Evolutionary conservation across 2,113 vertebrate species (phyloP).

Genomic region (Aythya baeri): DNA sequence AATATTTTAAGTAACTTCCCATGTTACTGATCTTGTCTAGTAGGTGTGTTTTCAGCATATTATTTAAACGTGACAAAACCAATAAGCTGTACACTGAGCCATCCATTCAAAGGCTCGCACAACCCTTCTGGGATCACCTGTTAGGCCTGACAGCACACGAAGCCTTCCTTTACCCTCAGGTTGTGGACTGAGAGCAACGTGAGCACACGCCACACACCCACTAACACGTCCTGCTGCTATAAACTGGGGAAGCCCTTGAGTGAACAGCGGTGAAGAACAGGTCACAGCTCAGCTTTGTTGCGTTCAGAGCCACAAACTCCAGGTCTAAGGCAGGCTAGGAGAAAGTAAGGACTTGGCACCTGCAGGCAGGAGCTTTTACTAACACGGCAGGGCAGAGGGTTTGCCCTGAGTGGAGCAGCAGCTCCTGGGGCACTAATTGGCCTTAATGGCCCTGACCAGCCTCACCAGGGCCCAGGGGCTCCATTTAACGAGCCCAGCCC

Average conservation of each 20-base stretch:
- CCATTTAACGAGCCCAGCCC: not conserved
- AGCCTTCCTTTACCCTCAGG: not conserved
- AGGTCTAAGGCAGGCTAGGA: not conserved
- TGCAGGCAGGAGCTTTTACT: not conserved
- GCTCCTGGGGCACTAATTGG: not conserved
- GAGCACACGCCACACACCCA: not conserved
- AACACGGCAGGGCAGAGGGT: not conserved
- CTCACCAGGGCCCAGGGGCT: not conserved
- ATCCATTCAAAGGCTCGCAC: not conserved
- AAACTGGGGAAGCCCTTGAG: not conserved
- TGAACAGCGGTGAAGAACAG: not conserved
- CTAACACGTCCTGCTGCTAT: not conserved
- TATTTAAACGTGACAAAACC: not conserved
- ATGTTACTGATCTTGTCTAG: not conserved
- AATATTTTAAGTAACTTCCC: not conserved
- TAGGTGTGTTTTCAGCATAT: not conserved
- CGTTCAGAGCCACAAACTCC: not conserved
- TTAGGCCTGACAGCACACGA: not conserved
- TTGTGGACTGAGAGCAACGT: not conserved
- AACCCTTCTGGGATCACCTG: not conserved
- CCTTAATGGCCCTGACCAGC: not conserved
- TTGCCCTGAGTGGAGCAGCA: not conserved
- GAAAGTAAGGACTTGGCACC: accelerated
- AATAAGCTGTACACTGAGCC: not conserved
- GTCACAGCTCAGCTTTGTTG: not conserved